Evolutionary conservation across 2,113 vertebrate genomes (phyloP).

Genomic region (Scatophagus argus): DNA sequence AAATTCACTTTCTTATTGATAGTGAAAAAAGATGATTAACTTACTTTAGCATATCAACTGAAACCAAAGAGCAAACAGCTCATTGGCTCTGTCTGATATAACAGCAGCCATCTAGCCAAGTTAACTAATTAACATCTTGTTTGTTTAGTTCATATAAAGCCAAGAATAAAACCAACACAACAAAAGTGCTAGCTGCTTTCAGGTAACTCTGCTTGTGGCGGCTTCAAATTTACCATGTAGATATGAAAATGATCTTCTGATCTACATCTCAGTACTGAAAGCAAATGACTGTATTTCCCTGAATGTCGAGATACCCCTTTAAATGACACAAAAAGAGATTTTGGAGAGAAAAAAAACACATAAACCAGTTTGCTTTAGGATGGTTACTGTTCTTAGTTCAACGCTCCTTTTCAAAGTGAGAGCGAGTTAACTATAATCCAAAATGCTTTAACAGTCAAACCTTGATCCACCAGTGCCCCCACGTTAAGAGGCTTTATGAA

Average conservation of each 20-base stretch:
- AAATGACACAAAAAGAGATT: neutral
- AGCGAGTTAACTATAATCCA: slow-evolving; percentile 15
- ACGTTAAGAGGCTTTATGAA: slow-evolving; percentile 38
- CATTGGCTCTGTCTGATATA: neutral
- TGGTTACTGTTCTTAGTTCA: neutral
- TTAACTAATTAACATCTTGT: neutral
- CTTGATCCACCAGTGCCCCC: slow-evolving; percentile 16
- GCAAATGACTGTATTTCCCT: too few species aligned
- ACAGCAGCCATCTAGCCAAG: neutral
- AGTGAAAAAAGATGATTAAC: neutral
- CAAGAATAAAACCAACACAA: neutral
- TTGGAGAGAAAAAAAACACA: neutral
- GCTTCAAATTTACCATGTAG: neutral
- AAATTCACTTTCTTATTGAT: neutral
- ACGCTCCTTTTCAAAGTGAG: neutral
- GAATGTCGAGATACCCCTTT: neutral
- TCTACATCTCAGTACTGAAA: neutral
- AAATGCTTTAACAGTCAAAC: slow-evolving; percentile 27
- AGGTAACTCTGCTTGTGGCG: neutral
- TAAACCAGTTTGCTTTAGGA: neutral
- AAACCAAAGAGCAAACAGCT: neutral
- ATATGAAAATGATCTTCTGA: neutral
- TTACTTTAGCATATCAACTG: neutral
- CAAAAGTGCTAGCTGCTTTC: neutral
- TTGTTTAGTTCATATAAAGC: neutral